Conservation (phyloP, 2,797 vertebrate species). For the Liparis tanakae region DNA sequence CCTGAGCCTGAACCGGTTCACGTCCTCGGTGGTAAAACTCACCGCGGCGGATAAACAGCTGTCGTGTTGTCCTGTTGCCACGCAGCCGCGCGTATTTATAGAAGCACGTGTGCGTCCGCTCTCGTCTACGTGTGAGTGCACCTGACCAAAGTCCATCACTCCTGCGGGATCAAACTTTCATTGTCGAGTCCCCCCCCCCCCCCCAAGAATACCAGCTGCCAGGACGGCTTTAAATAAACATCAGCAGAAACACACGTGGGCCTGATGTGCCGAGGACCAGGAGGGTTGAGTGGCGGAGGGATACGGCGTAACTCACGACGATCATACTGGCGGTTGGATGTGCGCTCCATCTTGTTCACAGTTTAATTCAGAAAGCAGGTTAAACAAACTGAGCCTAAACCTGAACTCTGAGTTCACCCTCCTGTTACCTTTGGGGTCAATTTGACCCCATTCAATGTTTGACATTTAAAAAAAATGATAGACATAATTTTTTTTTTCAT, state of each 20-base stretch:
- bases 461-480: too few species aligned
- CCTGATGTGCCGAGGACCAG: too few species aligned
- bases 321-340: not conserved
- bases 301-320: not conserved
- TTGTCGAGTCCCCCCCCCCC: slow-evolving; percentile 18
- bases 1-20: not conserved
- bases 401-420: too few species aligned
- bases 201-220: slow-evolving; percentile 27
- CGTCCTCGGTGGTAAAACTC: not conserved
- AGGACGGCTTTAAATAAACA: slow-evolving; percentile 35
- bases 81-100: slow-evolving; percentile 41
- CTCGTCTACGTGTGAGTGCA: slow-evolving; percentile 8
- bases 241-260: too few species aligned
- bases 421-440: too few species aligned
- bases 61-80: slow-evolving; percentile 44
- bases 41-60: slow-evolving; percentile 24
- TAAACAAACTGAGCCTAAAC: not conserved
- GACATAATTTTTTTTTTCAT: too few species aligned
- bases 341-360: not conserved
- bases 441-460: too few species aligned
- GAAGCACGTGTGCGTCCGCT: slow-evolving; percentile 8
- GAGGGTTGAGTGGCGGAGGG: not conserved
- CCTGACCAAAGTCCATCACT: slow-evolving; percentile 29
- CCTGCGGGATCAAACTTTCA: slow-evolving; percentile 28
- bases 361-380: not conserved